Conservation (phyloP, 2,113 vertebrate species). For the Sciurus niger region DNA sequence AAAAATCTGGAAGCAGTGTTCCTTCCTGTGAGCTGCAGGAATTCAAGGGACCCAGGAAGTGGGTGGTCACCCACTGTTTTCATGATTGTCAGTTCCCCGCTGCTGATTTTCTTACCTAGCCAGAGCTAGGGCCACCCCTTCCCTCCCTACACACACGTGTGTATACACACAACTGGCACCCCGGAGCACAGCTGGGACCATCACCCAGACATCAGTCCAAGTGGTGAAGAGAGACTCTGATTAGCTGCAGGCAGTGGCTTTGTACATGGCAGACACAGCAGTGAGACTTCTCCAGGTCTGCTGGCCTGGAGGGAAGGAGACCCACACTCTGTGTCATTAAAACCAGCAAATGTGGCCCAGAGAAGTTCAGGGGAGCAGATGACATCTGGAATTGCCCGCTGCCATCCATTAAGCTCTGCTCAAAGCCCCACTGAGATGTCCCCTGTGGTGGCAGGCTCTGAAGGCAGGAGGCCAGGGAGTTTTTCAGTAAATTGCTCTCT, state of each 20-base stretch:
- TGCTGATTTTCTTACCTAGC: constrained; percentile 24
- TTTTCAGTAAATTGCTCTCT: neutral
- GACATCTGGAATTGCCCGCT: neutral
- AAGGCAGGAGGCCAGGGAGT: neutral
- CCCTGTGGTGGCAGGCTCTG: neutral
- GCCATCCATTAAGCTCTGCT: neutral
- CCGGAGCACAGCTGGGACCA: neutral
- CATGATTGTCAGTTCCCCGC: neutral
- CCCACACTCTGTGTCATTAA: neutral
- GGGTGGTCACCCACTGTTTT: neutral
- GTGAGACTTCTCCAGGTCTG: neutral
- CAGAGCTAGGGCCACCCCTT: neutral
- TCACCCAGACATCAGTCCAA: neutral
- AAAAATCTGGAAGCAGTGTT: constrained; percentile 1
- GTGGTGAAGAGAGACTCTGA: neutral
- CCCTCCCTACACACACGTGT: neutral
- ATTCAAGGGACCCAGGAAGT: neutral
- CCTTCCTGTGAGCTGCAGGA: neutral
- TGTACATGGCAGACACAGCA: neutral
- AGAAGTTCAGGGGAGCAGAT: neutral
- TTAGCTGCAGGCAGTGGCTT: neutral
- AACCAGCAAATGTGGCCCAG: neutral
- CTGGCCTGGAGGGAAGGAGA: neutral
- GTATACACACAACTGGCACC: neutral
- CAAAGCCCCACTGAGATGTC: neutral